A percentile compares a stretch with the other conserved stretches of the same genome.
Conservation (phyloP, 2,888 invertebrate genomes). For the Tromatobia lineatoria region DNA sequence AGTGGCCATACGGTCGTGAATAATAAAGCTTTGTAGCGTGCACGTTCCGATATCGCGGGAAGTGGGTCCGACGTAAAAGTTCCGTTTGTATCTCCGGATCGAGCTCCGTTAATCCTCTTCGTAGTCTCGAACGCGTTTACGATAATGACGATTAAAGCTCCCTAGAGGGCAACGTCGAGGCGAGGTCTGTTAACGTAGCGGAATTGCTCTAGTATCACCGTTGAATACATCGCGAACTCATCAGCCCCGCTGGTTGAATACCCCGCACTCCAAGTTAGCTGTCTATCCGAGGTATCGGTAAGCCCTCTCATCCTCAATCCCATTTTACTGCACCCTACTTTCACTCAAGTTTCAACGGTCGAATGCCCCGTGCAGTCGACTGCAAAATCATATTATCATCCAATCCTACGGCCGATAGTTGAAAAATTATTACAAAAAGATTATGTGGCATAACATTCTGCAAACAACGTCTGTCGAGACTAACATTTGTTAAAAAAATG, state of each 20-base stretch:
- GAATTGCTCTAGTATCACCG: slow-evolving; percentile 38
- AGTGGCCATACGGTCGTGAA: background rate
- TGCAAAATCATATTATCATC: background rate
- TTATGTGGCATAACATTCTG: background rate
- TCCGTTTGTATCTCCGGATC: slow-evolving; percentile 9
- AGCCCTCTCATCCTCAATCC: slow-evolving; percentile 26
- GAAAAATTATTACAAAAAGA: background rate
- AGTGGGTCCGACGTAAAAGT: slow-evolving; percentile 24
- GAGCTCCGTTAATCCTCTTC: slow-evolving; percentile 40
- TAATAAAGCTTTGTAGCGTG: background rate
- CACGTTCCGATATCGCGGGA: background rate
- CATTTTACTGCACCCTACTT: slow-evolving; percentile 18
- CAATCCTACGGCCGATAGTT: background rate
- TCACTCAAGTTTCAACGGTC: background rate
- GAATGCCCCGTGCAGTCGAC: background rate
- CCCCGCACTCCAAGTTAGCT: slow-evolving; percentile 8
- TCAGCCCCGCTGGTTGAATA: slow-evolving; percentile 2
- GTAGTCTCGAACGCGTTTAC: slow-evolving; percentile 46
- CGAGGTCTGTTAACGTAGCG: slow-evolving; percentile 32
- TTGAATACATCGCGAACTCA: slow-evolving; percentile 42
- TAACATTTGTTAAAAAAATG: background rate
- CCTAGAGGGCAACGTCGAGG: slow-evolving; percentile 22
- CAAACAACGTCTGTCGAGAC: background rate
- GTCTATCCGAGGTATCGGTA: slow-evolving; percentile 1
- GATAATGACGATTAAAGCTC: slow-evolving; percentile 43